phyloP scores from a whole-genome alignment of 2,797 vertebrate genomes.

The Numenius phaeopus region DNA sequence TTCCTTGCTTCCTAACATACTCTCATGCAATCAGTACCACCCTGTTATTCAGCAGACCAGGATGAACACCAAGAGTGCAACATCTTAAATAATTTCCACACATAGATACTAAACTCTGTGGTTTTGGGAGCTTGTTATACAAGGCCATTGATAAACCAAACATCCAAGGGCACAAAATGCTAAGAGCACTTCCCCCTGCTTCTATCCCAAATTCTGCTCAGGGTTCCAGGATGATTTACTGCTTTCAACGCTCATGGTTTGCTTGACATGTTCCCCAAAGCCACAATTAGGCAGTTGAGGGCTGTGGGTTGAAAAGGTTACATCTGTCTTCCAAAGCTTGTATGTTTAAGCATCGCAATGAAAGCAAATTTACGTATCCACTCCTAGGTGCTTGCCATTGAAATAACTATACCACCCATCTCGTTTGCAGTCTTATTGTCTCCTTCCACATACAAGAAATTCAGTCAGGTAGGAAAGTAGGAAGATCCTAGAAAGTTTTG shows the following conservation, averaged over 20 bases:
- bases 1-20: constrained; percentile 24
- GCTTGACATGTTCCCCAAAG: not conserved
- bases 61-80: not conserved
- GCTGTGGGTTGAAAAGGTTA: not conserved
- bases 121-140: not conserved
- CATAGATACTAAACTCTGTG: not conserved
- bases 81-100: not conserved
- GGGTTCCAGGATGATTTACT: not conserved
- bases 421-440: not conserved
- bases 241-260: not conserved
- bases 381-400: not conserved
- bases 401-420: not conserved
- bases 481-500: not conserved
- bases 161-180: not conserved
- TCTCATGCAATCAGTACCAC: not conserved
- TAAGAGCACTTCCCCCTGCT: not conserved
- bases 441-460: not conserved
- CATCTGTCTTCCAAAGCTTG: not conserved
- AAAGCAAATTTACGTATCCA: not conserved
- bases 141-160: not conserved
- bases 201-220: not conserved
- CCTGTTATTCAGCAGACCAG: not conserved
- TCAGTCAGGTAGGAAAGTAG: not conserved
- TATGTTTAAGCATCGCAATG: not conserved
- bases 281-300: not conserved